These are phyloP conservation scores for Acleris holmiana DNA, from an alignment of 2,888 invertebrate species.

Conservation along the genomic window DNA sequence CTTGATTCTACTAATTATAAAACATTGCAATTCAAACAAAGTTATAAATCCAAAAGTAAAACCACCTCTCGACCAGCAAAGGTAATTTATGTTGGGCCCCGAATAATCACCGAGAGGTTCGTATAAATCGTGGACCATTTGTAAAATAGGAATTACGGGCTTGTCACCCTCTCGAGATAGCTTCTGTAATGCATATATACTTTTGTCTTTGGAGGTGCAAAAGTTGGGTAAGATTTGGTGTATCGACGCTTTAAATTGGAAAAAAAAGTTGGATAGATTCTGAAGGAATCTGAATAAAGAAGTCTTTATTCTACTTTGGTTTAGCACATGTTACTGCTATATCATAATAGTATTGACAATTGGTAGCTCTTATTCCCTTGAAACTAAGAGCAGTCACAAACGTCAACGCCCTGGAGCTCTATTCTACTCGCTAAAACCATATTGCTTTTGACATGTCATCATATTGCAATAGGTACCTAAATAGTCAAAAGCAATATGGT, in stretches of 20 bases:
- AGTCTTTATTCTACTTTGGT: too few species aligned
- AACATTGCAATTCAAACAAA: slow-evolving; percentile 24
- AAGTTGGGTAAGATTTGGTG: not conserved
- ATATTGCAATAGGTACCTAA: too few species aligned
- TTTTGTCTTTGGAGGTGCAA: slow-evolving; percentile 16
- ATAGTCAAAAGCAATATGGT: too few species aligned
- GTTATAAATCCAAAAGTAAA: slow-evolving; percentile 80
- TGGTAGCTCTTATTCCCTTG: too few species aligned
- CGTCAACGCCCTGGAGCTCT: too few species aligned
- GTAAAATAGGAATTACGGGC: slow-evolving; percentile 81
- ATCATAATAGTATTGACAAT: too few species aligned
- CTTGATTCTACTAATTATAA: slow-evolving; percentile 10
- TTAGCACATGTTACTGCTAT: too few species aligned
- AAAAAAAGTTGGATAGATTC: too few species aligned
- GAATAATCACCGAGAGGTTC: slow-evolving; percentile 81
- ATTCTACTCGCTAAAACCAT: too few species aligned
- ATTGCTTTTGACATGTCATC: too few species aligned
- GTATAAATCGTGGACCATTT: slow-evolving; percentile 82
- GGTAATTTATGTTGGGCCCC: slow-evolving; percentile 79
- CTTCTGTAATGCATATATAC: slow-evolving; percentile 19
- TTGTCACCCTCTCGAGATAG: slow-evolving; percentile 61
- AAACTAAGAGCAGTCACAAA: too few species aligned
- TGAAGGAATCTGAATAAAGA: too few species aligned
- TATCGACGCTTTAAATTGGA: not conserved
- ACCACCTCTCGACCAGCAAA: slow-evolving; percentile 69